Evolutionary conservation across 2,888 invertebrate species (phyloP).

Genomic region (Apocheima hispidaria): DNA sequence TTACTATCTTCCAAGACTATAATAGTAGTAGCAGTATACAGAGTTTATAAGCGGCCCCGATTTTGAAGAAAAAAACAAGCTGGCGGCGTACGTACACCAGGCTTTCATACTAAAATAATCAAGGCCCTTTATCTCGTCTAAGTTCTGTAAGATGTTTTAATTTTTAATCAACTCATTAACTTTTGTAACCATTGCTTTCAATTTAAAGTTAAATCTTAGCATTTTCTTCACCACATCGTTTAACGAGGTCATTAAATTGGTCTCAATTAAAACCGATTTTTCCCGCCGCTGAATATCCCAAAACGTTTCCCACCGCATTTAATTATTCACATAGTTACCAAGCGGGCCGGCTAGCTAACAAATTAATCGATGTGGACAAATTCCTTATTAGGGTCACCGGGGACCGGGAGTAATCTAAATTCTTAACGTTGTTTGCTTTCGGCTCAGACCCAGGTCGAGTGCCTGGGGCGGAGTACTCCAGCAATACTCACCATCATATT

Average conservation of each 20-base stretch:
- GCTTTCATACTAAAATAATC: too few species aligned
- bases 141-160: too few species aligned
- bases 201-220: background rate
- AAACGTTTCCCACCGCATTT: slow-evolving; percentile 23
- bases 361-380: slow-evolving; percentile 63
- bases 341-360: slow-evolving; percentile 41
- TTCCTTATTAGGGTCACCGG: slow-evolving; percentile 51
- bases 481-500: slow-evolving; percentile 21
- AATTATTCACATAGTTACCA: slow-evolving; percentile 34
- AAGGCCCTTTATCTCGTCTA: too few species aligned
- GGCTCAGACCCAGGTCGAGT: slow-evolving; percentile 20
- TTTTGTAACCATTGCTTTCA: too few species aligned
- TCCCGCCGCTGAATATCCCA: slow-evolving; percentile 8
- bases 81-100: too few species aligned
- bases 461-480: background rate
- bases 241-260: background rate
- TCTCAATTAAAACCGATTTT: background rate
- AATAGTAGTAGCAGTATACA: too few species aligned
- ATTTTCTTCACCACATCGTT: background rate
- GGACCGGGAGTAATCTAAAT: slow-evolving; percentile 48
- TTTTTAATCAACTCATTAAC: too few species aligned
- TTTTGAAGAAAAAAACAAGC: too few species aligned
- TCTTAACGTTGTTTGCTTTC: slow-evolving; percentile 49
- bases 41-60: too few species aligned
- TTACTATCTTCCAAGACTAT: too few species aligned